phyloP scores from a whole-genome alignment of 2,797 vertebrate species.

The Acestrorhynchus altus region DNA sequence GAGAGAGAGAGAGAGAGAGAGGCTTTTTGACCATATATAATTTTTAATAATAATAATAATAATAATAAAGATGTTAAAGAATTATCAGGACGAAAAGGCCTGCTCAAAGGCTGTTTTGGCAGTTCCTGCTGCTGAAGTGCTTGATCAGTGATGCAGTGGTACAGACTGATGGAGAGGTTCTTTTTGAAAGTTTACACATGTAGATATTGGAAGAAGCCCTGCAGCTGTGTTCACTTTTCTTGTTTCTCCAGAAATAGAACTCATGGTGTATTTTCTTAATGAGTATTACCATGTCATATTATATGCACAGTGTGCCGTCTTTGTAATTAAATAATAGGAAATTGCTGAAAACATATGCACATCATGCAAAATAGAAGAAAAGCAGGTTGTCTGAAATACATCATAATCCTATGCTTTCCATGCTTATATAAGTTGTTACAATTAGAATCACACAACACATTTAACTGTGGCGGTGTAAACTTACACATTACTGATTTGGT shows the following conservation, averaged over 20 bases:
- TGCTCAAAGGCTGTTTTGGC: slow-evolving; percentile 32
- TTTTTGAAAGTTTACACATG: slow-evolving; percentile 30
- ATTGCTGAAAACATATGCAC: not conserved
- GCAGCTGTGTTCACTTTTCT: not conserved
- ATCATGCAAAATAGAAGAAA: not conserved
- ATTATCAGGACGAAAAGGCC: slow-evolving; percentile 38
- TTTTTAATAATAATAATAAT: no score
- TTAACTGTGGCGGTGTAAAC: no score
- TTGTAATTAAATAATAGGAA: not conserved
- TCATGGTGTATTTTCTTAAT: not conserved
- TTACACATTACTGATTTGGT: no score
- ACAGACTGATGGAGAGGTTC: slow-evolving; percentile 18
- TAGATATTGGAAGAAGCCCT: not conserved
- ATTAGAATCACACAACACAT: no score
- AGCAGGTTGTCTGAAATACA: not conserved
- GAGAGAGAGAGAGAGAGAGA: no score
- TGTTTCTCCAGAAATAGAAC: not conserved
- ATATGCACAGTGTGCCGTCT: not conserved
- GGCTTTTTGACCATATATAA: no score
- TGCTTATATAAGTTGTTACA: not conserved
- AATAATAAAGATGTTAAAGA: slow-evolving; percentile 43
- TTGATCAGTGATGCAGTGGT: not conserved
- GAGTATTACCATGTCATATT: not conserved
- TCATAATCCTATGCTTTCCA: not conserved
- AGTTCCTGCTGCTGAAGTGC: slow-evolving; percentile 12